Evolutionary conservation across 2,797 vertebrate species (phyloP).

Genomic region (Phaenicophaeus curvirostris): DNA sequence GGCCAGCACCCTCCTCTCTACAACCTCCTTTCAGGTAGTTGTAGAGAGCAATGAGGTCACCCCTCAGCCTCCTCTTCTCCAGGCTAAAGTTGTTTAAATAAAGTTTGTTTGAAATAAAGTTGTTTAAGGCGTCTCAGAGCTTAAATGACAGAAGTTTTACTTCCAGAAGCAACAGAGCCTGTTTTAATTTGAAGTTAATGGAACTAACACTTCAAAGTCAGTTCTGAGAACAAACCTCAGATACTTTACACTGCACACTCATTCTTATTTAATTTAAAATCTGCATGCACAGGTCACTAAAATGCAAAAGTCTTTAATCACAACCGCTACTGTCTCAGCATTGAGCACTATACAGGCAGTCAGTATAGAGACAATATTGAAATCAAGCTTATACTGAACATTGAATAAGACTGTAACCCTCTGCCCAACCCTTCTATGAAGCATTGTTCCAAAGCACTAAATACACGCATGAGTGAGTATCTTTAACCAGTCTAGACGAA

Average conservation of each 20-base stretch:
- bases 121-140: not conserved
- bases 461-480: not conserved
- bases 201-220: not conserved
- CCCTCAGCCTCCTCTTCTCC: no score
- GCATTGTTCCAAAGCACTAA: not conserved
- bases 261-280: slow-evolving; percentile 7
- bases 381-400: not conserved
- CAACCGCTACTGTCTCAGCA: not conserved
- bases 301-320: not conserved
- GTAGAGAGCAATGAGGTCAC: no score
- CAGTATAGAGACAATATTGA: not conserved
- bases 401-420: not conserved
- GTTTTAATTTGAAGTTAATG: not conserved
- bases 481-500: not conserved
- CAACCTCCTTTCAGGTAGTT: no score
- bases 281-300: not conserved
- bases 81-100: no score
- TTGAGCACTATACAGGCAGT: not conserved
- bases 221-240: not conserved
- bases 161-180: not conserved
- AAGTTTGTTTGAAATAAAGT: no score
- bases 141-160: not conserved
- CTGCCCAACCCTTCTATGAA: slow-evolving; percentile 7
- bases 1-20: no score
- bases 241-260: not conserved